Evolutionary conservation across 2,888 invertebrate genomes (phyloP).

Genomic region (Phengaris arion): DNA sequence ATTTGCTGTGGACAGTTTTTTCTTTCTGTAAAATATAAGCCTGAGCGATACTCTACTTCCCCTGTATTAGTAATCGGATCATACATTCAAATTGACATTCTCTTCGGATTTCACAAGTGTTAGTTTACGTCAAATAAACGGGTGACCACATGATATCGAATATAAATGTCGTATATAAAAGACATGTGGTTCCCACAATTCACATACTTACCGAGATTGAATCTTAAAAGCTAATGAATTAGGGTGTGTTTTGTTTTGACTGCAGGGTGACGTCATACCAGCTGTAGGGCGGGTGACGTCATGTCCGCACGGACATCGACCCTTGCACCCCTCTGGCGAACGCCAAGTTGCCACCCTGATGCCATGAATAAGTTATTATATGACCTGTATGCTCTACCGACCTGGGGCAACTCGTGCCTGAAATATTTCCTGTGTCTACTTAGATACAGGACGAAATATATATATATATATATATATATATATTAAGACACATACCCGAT

Average conservation of each 20-base stretch:
- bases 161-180: constrained; percentile 55
- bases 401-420: constrained; percentile 67
- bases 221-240: constrained; percentile 55
- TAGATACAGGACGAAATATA: neutral
- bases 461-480: neutral
- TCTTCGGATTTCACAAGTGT: constrained; percentile 48
- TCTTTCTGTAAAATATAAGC: neutral
- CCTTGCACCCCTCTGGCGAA: constrained; percentile 61
- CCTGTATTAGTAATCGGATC: constrained; percentile 19
- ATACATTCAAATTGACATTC: constrained; percentile 21
- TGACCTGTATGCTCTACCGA: constrained; percentile 55
- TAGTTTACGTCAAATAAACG: constrained; percentile 55
- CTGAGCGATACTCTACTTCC: constrained; percentile 14
- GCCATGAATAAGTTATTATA: constrained; percentile 71
- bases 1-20: neutral
- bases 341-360: constrained; percentile 54
- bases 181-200: constrained; percentile 66
- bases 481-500: neutral
- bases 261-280: constrained; percentile 69
- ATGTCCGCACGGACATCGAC: constrained; percentile 63
- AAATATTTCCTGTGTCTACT: constrained; percentile 40
- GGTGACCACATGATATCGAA: constrained; percentile 61
- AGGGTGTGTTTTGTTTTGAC: constrained; percentile 61
- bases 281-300: constrained; percentile 78
- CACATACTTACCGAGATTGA: constrained; percentile 53